Percentiles rank a stretch among this genome's conserved stretches.
These are phyloP conservation scores for Sarcophilus harrisii DNA, from an alignment of 2,797 vertebrate genomes.

Conservation along the genomic window DNA sequence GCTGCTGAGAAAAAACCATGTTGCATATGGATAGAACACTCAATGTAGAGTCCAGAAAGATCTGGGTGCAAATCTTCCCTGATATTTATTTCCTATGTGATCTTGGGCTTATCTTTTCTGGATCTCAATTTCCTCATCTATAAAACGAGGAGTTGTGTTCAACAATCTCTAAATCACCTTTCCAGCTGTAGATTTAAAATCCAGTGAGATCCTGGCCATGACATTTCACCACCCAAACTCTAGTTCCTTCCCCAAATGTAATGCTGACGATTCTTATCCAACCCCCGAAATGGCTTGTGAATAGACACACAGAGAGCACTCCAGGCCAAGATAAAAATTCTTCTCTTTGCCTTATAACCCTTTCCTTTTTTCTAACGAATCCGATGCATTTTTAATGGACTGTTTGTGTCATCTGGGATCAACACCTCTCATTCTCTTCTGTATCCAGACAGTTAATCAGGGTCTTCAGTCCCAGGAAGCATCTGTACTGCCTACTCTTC, in stretches of 20 bases:
- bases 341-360: not conserved
- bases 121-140: not conserved
- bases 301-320: not conserved
- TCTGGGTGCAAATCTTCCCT: not conserved
- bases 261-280: not conserved
- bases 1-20: not conserved
- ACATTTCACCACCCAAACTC: not conserved
- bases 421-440: not conserved
- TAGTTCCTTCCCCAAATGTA: not conserved
- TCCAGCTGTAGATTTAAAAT: not conserved
- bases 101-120: not conserved
- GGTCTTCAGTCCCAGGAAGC: not conserved
- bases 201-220: not conserved
- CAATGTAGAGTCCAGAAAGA: not conserved
- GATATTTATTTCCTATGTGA: not conserved
- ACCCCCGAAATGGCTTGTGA: not conserved
- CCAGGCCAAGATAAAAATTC: not conserved
- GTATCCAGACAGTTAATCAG: not conserved
- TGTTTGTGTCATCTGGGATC: not conserved
- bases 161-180: not conserved
- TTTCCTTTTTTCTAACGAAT: not conserved
- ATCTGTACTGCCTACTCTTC: not conserved
- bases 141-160: not conserved
- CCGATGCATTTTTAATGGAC: not conserved
- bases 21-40: not conserved